Evolutionary conservation across 2,113 vertebrate species (phyloP), one percentile per base, ranked within the genome.

Genomic region (Rallus limicola): DNA sequence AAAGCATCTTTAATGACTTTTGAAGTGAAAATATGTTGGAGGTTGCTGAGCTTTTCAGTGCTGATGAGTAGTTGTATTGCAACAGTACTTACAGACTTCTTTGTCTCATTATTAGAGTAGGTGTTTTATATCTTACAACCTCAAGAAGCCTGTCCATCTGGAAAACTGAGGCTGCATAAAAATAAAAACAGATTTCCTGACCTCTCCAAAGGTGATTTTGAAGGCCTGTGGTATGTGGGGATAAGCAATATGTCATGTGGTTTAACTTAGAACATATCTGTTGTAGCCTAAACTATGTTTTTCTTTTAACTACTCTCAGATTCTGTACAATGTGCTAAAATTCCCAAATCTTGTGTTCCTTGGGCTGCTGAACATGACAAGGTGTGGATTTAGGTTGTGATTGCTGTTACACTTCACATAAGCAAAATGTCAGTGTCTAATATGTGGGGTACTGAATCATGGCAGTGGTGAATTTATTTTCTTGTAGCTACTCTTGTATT

Each of bases 391-490:
- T 91, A 78, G 1, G 1, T 79, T 88, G 67, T 24, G 46, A 63
- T 76, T 90, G 86, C 72, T 86, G 72, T 92, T 88, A 86, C 53
- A 42, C 48, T 70, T 94, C 72, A 72, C 82, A 76, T 81, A 86
- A 81, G 58, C 62, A 67, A 79, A 86, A 79, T 68, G 65, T 86
- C 69, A 58, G 21, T 64, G 72, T 78, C 80, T 84, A 90, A 86
- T 78, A 63, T 36, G 44, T 1, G 10, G 10, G 74, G 16, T 93
- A 76, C 78, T 92, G 92, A 84, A 83, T 93, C 72, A 23, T 17
- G 31, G 76, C 44, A 81, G 34, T 13, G 42, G 82, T 76, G 80
- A 62, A 86, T 94, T 86, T 88, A 55, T 90, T 78, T 94, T 44
- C 29, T 53, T 64, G 42, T 90, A 90, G 71, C 64, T 67, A 24